These are phyloP conservation scores for Hymenochirus boettgeri DNA, from an alignment of 2,113 vertebrate genomes.

Conservation along the genomic window DNA sequence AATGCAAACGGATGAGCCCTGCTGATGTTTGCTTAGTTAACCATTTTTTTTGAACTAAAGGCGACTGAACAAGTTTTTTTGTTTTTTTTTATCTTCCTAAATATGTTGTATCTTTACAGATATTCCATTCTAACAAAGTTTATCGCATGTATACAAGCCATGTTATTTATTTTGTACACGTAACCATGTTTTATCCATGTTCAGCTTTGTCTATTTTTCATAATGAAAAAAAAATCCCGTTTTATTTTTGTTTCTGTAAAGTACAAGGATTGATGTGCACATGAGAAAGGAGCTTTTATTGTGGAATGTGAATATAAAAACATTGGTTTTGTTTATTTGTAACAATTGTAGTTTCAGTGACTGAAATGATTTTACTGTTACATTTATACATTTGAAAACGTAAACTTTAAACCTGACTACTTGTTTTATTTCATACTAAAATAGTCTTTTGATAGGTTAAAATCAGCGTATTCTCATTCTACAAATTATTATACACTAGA, in stretches of 20 bases:
- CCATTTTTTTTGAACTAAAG: background rate
- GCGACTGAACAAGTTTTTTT: background rate
- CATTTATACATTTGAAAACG: too few relatives aligned
- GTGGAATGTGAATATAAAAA: too few relatives aligned
- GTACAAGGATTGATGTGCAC: too few relatives aligned
- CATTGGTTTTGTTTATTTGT: too few relatives aligned
- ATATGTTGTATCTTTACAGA: slow-evolving; percentile 4
- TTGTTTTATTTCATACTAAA: too few relatives aligned
- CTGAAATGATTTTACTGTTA: too few relatives aligned
- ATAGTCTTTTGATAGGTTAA: too few relatives aligned
- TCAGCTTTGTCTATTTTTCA: slow-evolving; percentile 38
- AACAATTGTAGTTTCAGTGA: too few relatives aligned
- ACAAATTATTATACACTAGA: too few relatives aligned
- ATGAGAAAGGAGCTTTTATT: too few relatives aligned
- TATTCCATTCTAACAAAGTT: background rate
- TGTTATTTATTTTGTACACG: slow-evolving; percentile 35
- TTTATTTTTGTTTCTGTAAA: background rate
- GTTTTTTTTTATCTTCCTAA: background rate
- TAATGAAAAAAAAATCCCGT: slow-evolving; percentile 35
- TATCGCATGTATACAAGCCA: slow-evolving; percentile 10
- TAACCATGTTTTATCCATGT: slow-evolving; percentile 20
- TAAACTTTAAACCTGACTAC: too few relatives aligned
- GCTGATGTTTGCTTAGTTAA: background rate
- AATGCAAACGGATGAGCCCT: background rate
- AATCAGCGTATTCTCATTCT: too few relatives aligned